These are phyloP conservation scores for Bombycilla garrulus DNA, from an alignment of 2,113 vertebrate genomes.

Conservation along the genomic window DNA sequence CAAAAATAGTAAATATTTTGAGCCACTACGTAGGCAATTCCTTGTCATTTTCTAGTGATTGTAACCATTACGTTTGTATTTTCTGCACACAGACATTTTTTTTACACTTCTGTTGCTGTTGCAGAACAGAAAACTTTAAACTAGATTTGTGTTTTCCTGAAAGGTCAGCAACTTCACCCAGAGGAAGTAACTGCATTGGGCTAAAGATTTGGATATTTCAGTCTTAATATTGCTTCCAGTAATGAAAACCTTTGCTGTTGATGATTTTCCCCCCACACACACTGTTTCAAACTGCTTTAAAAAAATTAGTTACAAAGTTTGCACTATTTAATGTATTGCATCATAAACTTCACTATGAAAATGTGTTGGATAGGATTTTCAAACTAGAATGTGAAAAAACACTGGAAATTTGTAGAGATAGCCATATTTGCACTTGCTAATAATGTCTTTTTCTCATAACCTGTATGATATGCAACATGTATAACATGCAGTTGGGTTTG, in stretches of 20 bases:
- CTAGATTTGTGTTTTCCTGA: neutral
- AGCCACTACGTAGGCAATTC: neutral
- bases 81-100: neutral
- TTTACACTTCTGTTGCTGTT: neutral
- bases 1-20: neutral
- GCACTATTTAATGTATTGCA: neutral
- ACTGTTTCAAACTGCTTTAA: neutral
- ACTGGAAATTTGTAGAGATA: neutral
- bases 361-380: neutral
- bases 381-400: neutral
- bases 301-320: neutral
- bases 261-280: rapidly evolving
- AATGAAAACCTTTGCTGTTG: neutral
- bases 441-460: neutral
- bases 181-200: neutral
- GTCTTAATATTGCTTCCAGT: neutral
- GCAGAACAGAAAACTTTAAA: neutral
- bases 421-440: neutral
- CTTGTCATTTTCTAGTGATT: neutral
- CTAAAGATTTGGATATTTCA: neutral
- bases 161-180: neutral
- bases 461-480: neutral
- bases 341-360: neutral
- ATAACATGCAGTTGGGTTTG: rapidly evolving
- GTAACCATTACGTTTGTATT: neutral